Evolutionary conservation across 2,888 invertebrate genomes (phyloP), one percentile per base, ranked within the genome.

Genomic region (Hofmannophila pseudospretella): DNA sequence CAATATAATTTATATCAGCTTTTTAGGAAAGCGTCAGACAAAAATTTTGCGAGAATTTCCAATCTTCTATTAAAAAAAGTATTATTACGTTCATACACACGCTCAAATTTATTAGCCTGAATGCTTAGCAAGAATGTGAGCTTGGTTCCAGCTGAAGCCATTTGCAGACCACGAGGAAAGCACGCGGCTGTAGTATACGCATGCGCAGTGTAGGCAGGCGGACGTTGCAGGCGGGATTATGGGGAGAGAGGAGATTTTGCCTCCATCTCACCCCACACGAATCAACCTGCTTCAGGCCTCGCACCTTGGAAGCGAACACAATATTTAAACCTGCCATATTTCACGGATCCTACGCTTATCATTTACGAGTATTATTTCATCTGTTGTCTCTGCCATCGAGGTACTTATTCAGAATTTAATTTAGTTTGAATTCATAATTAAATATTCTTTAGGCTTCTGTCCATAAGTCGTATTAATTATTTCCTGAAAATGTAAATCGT

Each of bases 101-200:
- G n/a, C n/a, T n/a, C n/a, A n/a, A n/a, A n/a, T n/a, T n/a, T n/a
- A n/a, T n/a, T n/a, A n/a, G n/a, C n/a, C n/a, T n/a, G n/a, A n/a
- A n/a, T n/a, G n/a, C n/a, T n/a, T 32, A 32, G 40, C n/a, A n/a
- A 23, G 16, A 22, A 35, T 32, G 36, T 19, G 28, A 19, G 39
- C 8, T 27, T 30, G 19, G 40, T 30, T 37, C 27, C 30, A 34
- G 34, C 37, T 34, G 33, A 34, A 26, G 32, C 10, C 28, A 16
- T 26, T 45, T 44, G 47, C 42, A 49, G 41, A 50, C 58, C 78
- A 82, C 82, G 82, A 79, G 81, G 77, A 65, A 64, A 75, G 61
- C 79, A 84, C 75, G 82, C 70, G 68, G 74, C 52, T 45, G 61
- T 69, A 67, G 66, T 65, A 67, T 72, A 74, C 77, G 81, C 84